Base-by-base conservation (phyloP, 2,113 vertebrate genomes). In the Larimichthys crocea region DNA sequence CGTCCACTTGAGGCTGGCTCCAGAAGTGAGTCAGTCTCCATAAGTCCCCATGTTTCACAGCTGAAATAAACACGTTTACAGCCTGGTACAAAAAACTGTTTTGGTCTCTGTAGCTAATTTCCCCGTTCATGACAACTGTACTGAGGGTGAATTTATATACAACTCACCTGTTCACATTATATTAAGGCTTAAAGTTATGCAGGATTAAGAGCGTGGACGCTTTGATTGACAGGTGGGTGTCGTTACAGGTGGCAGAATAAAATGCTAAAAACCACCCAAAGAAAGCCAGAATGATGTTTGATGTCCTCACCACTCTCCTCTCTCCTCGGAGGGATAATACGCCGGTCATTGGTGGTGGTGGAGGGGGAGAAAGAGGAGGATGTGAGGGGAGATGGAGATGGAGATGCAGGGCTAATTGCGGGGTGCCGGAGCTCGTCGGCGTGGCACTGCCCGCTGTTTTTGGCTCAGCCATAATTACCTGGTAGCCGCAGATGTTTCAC, bases 381-480 rank as follows among this genome's bases (percentile, higher is more conserved):
- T 63, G 35, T 4, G 35, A 59, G 75, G 70, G 77, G 81, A 61
- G 85, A 67, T 82, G 83, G 89, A 88, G 85, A 67, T 82, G 83
- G 89, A 88, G 86, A 86, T 66, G 83, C 49, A 4, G 75, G 82
- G 75, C 86, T 92, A 92, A 93, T 93, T 93, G 91, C 73, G 69
- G 90, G 91, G 85, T 80, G 87, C 65, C 49, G 66, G 57, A 50
- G 90, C 87, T 80, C 72, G 59, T 48, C 29, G 65, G 73, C 65
- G 60, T 50, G 24, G 82, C 83, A 24, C 86, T 85, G 86, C 87
- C 86, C 86, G 83, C 87, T 85, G 91, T 26, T 87, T 90, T 85
- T 71, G 89, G 79, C 89, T 76, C 81, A 17, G 72, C 80, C 67
- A 20, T 91, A 92, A 93, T 92, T 88, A 92, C 88, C 90, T 88